A percentile compares a stretch with the other conserved stretches of the same genome.
Evolutionary conservation across 2,797 vertebrate species (phyloP).

Genomic region (Dicrostonyx torquatus): DNA sequence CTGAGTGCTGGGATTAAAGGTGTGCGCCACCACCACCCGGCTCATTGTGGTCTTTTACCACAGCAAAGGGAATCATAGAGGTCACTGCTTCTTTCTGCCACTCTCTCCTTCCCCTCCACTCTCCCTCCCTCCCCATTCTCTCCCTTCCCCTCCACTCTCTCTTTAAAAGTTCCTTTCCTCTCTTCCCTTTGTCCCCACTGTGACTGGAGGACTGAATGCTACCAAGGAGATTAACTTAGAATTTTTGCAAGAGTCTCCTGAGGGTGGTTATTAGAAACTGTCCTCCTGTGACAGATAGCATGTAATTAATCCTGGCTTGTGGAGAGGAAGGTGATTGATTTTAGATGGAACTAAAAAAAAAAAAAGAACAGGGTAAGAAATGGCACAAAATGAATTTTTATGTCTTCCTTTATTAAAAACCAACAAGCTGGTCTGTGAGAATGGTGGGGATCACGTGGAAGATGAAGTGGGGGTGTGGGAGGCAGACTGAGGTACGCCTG

Average conservation of each 20-base stretch:
- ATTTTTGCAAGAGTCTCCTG: background rate
- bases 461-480: background rate
- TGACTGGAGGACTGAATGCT: background rate
- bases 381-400: background rate
- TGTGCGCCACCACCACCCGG: no score
- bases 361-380: background rate
- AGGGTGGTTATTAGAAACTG: conserved; percentile 25
- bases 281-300: background rate
- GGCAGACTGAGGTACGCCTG: background rate
- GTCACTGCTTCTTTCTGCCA: background rate
- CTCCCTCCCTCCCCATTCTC: no score
- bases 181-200: background rate
- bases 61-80: background rate
- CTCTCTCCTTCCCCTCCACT: background rate
- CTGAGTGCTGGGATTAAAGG: no score
- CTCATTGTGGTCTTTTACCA: no score
- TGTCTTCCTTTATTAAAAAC: background rate
- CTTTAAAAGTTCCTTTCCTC: no score
- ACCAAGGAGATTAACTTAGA: conserved; percentile 30
- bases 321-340: conserved; percentile 35
- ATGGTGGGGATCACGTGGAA: background rate
- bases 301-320: conserved; percentile 55
- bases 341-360: conserved; percentile 57
- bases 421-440: background rate
- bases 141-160: background rate